phyloP scores from a whole-genome alignment of 1,140 invertebrate species.

The Frieseomelitta varia region DNA sequence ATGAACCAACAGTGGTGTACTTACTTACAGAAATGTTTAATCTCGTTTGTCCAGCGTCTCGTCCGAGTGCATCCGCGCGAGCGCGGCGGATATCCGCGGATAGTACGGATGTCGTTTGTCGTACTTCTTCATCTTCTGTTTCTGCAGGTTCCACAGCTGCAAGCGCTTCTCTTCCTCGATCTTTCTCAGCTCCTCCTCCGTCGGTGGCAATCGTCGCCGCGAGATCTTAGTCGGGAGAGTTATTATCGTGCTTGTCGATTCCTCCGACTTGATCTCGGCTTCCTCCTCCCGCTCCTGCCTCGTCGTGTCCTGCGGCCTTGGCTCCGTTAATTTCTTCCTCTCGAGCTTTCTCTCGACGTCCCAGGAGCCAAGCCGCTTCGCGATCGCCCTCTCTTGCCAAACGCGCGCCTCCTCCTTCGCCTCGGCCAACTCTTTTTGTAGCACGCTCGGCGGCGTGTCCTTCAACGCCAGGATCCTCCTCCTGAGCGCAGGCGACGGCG shows the following conservation, averaged over 20 bases:
- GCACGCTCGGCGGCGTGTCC: conserved; percentile 25
- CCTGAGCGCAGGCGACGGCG: neutral
- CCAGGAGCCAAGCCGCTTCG: conserved; percentile 13
- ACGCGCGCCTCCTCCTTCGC: conserved; percentile 36
- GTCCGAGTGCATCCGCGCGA: neutral
- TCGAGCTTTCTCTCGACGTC: neutral
- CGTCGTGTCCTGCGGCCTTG: too few relatives aligned
- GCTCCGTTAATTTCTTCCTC: neutral
- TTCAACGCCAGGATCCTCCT: conserved; percentile 13
- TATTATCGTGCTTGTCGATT: too few relatives aligned
- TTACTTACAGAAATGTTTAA: too few relatives aligned
- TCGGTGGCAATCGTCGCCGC: neutral
- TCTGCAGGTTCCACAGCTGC: neutral
- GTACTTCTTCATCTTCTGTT: neutral
- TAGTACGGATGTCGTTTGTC: neutral
- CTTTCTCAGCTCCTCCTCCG: neutral
- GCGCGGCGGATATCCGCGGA: conserved; percentile 14
- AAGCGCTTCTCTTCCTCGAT: neutral
- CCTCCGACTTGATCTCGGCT: neutral
- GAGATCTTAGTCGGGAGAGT: too few relatives aligned
- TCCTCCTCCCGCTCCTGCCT: neutral
- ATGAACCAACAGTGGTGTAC: neutral
- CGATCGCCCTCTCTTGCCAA: conserved; percentile 33
- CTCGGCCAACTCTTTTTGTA: conserved; percentile 5
- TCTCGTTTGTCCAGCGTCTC: neutral